Evolutionary conservation across 2,797 vertebrate genomes (phyloP), one percentile per base, ranked within the genome.

Genomic region (Gymnoscopelus braueri): DNA sequence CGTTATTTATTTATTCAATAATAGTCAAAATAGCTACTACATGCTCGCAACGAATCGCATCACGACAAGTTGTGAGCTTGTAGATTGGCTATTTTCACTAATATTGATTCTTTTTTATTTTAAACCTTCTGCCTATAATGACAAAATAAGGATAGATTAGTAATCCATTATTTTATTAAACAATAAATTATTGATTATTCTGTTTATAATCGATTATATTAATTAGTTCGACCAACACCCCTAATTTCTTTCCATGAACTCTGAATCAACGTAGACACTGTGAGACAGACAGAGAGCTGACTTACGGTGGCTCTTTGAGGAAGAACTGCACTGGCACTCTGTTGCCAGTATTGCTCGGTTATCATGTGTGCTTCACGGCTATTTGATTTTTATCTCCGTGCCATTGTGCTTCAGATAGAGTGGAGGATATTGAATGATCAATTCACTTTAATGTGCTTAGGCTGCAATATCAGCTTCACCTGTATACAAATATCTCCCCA

Each of bases 401-500:
- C 88, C 82, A 84, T 80, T 83, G 71, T 10, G 81, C 70, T 80
- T 79, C 55, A 71, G 74, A 68, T 26, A 1, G 72, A 78, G 79
- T 78, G 70, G 76, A 90, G 80, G 79, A 87, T 89, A 81, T 83
- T 81, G 84, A 7, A 87, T 71, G 78, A 89, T 89, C 77, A 78
- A 88, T 89, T 86, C 82, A 74, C 74, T 88, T 84, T 82, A 75
- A 76, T 81, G 74, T 65, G 24, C 84, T 89, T 75, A 85, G 82
- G 79, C 77, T 78, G 82, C 83, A 84, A 90, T 83, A 87, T 90
- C 87, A 89, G 75, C 75, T 74, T 84, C 83, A 83, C 82, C 79
- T 83, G 79, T 83, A 86, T 87, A 87, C 73, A 0, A 39, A 19
- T 55, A 26, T 65, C 5, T 65, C 13, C 26, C n/a, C 52, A 26